These are phyloP conservation scores for Gambusia yucatana DNA, from an alignment of 2,797 vertebrate genomes.

Conservation along the genomic window DNA sequence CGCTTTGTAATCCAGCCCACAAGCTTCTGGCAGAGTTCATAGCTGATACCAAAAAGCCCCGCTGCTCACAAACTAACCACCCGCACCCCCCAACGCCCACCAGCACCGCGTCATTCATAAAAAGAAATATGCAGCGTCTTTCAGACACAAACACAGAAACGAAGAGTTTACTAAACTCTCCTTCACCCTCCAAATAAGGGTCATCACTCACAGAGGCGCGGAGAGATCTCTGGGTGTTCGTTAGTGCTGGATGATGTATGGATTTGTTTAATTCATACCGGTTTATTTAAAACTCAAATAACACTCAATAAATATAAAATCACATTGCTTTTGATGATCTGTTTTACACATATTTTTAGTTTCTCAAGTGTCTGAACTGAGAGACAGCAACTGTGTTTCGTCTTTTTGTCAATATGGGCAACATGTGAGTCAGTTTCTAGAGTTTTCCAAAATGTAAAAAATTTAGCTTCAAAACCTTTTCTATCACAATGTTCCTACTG, in stretches of 20 bases:
- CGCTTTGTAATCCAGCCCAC: slow-evolving; percentile 60
- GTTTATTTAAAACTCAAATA: background rate
- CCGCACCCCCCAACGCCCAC: slow-evolving; percentile 20
- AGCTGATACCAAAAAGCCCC: slow-evolving; percentile 59
- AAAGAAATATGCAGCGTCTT: slow-evolving; percentile 9
- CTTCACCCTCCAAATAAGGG: slow-evolving; percentile 24
- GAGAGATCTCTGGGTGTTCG: background rate
- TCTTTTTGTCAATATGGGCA: background rate
- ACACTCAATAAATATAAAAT: background rate
- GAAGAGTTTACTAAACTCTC: slow-evolving; percentile 18
- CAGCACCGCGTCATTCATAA: slow-evolving; percentile 25
- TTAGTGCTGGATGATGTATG: background rate
- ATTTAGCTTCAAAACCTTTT: background rate
- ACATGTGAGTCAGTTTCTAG: background rate
- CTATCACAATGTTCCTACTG: background rate
- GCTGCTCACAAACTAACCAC: slow-evolving; percentile 23
- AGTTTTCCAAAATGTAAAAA: background rate
- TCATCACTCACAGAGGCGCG: slow-evolving; percentile 23
- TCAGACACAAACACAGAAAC: slow-evolving; percentile 23
- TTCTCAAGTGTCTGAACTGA: background rate
- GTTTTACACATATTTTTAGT: background rate
- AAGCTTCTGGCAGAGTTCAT: slow-evolving; percentile 54
- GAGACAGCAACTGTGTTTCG: background rate
- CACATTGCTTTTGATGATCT: background rate
- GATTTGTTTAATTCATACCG: background rate